Base-by-base conservation (phyloP, 2,888 invertebrate genomes). In the Papilio demoleus region DNA sequence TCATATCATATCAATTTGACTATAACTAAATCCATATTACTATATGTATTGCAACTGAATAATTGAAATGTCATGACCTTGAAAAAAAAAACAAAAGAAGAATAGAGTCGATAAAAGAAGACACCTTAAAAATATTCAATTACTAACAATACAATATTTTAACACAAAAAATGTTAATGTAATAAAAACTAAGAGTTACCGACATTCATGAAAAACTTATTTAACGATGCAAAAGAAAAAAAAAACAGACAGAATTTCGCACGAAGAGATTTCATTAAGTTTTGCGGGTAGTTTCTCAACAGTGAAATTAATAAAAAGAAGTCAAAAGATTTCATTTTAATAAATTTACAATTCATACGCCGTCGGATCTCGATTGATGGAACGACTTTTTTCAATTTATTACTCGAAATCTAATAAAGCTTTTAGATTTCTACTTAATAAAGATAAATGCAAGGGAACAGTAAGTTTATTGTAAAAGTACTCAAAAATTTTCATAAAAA, bases 231-330 rank as follows among this genome's bases (percentile, higher is more conserved):
- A 65, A 65, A 59, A 58, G 24, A 24, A 34, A 45, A 38, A 22
- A 42, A 65, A 42, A 65, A 12, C n/a, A n/a, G 38, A 50, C n/a
- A 24, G 38, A 67, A 67, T 40, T 53, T 61, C 40, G 61, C 40
- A 42, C 17, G 53, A 61, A 27, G 12, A 45, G 50, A 40, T 61
- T 67, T 67, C 24, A 66, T 66, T 67, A 53, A 61, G 67, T 42
- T 67, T 42, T 38, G 38, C 47, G 47, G 47, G 60, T 66, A 65
- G 65, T 65, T 65, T 66, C n/a, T 66, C 53, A 22, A 60, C 31
- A n/a, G 22, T 0, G 67, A 50, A 60, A 19, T 67, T 67, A 50
- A 60, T 64, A 60, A 67, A 67, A 56, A n/a, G n/a, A 60, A 60
- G 27, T 45, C 47, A 22, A 47, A 36, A 24, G 31, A 40, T 40